phyloP scores from a whole-genome alignment of 2,888 invertebrate genomes.

The Slavum lentiscoides region DNA sequence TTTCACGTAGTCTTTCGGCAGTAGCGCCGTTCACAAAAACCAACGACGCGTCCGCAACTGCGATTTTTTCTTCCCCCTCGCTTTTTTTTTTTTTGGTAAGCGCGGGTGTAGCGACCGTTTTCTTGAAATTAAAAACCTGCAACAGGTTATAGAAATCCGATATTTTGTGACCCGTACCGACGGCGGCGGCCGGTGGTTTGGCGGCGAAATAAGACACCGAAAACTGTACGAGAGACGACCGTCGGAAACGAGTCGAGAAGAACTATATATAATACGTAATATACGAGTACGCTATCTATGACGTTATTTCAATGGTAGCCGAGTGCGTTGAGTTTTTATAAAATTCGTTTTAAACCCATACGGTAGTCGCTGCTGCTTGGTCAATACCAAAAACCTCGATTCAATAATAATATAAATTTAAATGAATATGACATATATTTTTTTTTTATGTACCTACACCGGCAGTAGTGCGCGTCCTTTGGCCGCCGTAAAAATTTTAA shows the following conservation, averaged over 20 bases:
- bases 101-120: neutral
- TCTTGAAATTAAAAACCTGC: slow-evolving; percentile 37
- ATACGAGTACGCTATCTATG: too few species aligned
- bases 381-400: too few species aligned
- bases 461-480: too few species aligned
- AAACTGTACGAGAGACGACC: slow-evolving; percentile 27
- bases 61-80: neutral
- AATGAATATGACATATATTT: too few species aligned
- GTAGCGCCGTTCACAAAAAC: slow-evolving; percentile 29
- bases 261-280: too few species aligned
- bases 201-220: slow-evolving; percentile 39
- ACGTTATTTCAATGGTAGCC: neutral
- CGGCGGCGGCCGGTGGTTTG: slow-evolving; percentile 25
- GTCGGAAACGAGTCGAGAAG: neutral
- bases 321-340: neutral
- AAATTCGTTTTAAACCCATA: neutral
- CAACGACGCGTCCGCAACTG: neutral
- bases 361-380: too few species aligned
- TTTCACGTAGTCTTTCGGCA: neutral
- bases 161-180: slow-evolving; percentile 13
- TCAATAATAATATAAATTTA: too few species aligned
- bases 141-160: slow-evolving; percentile 22
- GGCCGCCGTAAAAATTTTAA: too few species aligned
- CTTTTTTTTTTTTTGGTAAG: slow-evolving; percentile 14
- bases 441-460: too few species aligned